Evolutionary conservation across 2,888 invertebrate genomes (phyloP), one percentile per base, ranked within the genome.

Genomic region (Helleia helle): DNA sequence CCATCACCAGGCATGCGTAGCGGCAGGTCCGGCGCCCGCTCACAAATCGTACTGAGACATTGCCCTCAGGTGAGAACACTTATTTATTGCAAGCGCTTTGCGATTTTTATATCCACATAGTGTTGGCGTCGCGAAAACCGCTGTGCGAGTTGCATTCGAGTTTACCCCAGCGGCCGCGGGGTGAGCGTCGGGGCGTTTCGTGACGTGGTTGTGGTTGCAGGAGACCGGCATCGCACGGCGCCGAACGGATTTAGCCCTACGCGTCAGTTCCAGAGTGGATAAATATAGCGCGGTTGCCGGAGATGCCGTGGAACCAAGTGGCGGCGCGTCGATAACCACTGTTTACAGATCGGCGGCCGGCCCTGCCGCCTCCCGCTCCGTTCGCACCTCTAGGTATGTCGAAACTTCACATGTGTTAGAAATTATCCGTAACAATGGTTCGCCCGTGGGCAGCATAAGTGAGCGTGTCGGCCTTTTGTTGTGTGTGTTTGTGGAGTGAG

Each of bases 1-100:
- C 46, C 88, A 88, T 52, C 88, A 88, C 54, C 88, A 88, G 63
- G 87, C 89, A 50, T 89, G 88, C 68, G 87, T 87, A 36, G 87
- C 86, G 36, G 81, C 83, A 28, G 81, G 70, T 38, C 80, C 83
- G 25, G 67, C 81, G 37, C 72, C 80, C 37, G 79, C 81, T 38
- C 84, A 83, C 57, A 85, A 86, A 65, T 85, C 83, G 54, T 83
- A 84, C 74, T 85, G 81, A 84, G 74, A 70, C 51, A 59, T 47
- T 44, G 58, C 58, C 59, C 57, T 69, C 71, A 81, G 83, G 83
- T 83, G 55, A 77, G 74, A 44, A 29, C 26, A 41, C 43, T 42
- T 50, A 24, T 43, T 45, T 11, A 42, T 47, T 45, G 62, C 59
- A 56, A 50, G 62, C 59, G 73, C 65, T 51, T 42, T 65, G 79